These are phyloP conservation scores for Pollicipes pollicipes DNA, from an alignment of 1,140 invertebrate genomes.

Conservation along the genomic window DNA sequence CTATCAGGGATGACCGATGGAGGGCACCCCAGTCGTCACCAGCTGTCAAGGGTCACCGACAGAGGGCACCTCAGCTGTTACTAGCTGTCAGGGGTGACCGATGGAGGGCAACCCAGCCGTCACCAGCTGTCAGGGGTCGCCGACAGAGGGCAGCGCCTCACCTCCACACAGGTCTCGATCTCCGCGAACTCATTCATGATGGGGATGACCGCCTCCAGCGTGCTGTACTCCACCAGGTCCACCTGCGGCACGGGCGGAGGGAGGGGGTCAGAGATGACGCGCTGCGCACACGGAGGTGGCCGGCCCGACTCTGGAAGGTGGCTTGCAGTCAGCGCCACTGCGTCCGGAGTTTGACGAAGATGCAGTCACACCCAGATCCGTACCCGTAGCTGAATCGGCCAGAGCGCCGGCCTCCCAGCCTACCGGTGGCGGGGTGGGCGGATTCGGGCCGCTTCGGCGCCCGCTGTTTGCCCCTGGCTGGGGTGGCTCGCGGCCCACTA, in stretches of 20 bases:
- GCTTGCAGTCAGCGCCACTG: no score
- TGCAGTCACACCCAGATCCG: no score
- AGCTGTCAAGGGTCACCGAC: not conserved
- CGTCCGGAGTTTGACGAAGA: no score
- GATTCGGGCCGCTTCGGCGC: no score
- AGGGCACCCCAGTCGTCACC: not conserved
- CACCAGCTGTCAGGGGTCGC: constrained; percentile 10
- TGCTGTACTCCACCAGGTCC: constrained; percentile 83
- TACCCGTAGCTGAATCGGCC: no score
- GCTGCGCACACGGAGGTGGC: no score
- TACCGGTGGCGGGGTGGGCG: no score
- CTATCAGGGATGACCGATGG: not conserved
- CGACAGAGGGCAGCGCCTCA: constrained; percentile 23
- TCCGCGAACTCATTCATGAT: constrained; percentile 96
- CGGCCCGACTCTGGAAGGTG: no score
- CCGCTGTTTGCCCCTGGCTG: no score
- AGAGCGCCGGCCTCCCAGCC: no score
- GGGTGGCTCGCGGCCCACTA: no score
- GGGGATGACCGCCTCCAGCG: constrained; percentile 81
- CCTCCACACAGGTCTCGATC: constrained; percentile 97
- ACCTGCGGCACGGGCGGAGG: constrained; percentile 23
- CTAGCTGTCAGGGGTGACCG: not conserved
- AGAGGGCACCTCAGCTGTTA: not conserved
- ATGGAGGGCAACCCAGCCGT: constrained; percentile 3
- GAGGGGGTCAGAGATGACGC: no score